These are phyloP conservation scores for Parazoanthus atlanticus DNA, from an alignment of 92 coral and sea anemone genomes.

Conservation along the genomic window DNA sequence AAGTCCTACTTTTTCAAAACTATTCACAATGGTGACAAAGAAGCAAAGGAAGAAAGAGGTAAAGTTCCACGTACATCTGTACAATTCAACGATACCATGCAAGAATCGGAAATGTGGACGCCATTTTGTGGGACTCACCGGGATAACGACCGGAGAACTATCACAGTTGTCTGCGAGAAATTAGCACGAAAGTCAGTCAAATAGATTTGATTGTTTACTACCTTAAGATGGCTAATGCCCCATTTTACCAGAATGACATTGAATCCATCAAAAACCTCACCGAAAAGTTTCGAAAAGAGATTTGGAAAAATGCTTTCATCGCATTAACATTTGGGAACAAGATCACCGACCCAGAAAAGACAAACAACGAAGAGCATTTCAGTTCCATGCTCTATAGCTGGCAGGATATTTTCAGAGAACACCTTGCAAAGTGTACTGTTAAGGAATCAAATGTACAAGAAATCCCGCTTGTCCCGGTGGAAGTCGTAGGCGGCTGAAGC, in stretches of 20 bases:
- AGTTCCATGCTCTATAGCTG: not conserved
- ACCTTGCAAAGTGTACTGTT: not conserved
- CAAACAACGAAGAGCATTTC: not conserved
- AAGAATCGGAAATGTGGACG: conserved; percentile 7
- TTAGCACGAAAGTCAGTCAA: not conserved
- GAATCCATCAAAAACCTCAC: not conserved
- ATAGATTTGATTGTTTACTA: not conserved
- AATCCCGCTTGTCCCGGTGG: conserved; percentile 6
- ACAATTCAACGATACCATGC: not conserved
- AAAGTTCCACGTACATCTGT: not conserved
- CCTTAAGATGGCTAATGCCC: conserved; percentile 8
- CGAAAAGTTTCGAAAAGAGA: not conserved
- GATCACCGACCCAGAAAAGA: not conserved
- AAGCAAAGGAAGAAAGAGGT: not conserved
- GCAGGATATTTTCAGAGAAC: conserved; percentile 7
- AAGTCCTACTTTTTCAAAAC: not conserved
- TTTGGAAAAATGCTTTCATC: not conserved
- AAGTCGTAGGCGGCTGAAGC: not conserved
- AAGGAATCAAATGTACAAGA: not conserved
- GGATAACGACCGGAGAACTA: conserved; percentile 7
- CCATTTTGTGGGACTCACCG: conserved; percentile 15
- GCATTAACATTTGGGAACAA: not conserved
- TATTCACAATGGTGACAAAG: not conserved
- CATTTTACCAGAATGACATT: not conserved
- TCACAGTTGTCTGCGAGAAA: not conserved